Base-by-base conservation (phyloP, 2,888 invertebrate genomes). In the Pachymerium ferrugineum region DNA sequence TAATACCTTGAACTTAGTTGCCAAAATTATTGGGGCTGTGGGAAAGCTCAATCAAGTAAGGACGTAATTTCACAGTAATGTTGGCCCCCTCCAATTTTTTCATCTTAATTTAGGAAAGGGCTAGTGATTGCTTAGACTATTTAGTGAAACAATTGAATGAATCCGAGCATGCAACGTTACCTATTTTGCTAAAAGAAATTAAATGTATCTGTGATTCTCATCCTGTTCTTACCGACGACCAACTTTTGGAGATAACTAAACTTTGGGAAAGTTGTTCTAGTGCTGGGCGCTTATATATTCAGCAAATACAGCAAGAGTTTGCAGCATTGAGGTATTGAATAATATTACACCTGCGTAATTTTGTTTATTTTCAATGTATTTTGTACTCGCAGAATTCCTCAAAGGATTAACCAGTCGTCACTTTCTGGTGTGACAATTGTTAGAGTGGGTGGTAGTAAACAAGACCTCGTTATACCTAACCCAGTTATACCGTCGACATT, bases 41-140 rank as follows among this genome's bases (percentile, higher is more conserved):
- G 84, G 83, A n/a, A 80, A 80, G 29, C 77, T 82, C 3, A 80
- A 79, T 76, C 78, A 81, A 80, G 84, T 83, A 74, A 75, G 79
- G 74, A n/a, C n/a, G n/a, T n/a, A 8, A 19, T 70, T n/a, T 42
- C n/a, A 42, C 8, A 38, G 14, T 19, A 47, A n/a, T 19, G 16
- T 47, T 16, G 3, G 22, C 16, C 10, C 16, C 1, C 3, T 19
- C 14, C 6, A 16, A 47, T 33, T 73, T 76, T 76, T 80, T 30
- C 30, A 1, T 73, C 62, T 47, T 25, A 70, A n/a, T 42, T 54
- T 79, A 92, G 91, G 90, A 90, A 76, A 88, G 89, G 75, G 94
- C 92, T 0, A 90, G 90, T 80, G 90, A 90, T 79, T 91, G 92
- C 6, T 82, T 94, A 77, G 90, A 90, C 83, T 93, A 92, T 83